A percentile compares a stretch with the other conserved stretches of the same genome.
phyloP scores from a whole-genome alignment of 2,797 vertebrate species.

The Naso thynnoides region DNA sequence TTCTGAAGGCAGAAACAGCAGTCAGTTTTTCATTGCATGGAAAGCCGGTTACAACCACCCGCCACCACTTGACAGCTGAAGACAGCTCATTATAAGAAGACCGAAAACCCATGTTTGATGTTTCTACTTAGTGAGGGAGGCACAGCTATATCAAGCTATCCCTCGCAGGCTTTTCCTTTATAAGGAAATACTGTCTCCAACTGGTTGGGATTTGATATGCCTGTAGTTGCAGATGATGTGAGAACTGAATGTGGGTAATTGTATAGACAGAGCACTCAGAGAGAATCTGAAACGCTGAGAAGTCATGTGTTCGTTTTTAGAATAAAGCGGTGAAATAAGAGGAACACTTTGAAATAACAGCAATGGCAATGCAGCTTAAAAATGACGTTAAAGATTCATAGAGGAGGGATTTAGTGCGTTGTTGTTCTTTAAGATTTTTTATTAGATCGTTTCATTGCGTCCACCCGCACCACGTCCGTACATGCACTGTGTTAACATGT shows the following conservation, averaged over 20 bases:
- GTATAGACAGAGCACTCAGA: slow-evolving; percentile 69
- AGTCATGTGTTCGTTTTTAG: slow-evolving; percentile 63
- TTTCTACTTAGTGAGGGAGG: slow-evolving; percentile 84
- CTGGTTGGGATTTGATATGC: slow-evolving; percentile 80
- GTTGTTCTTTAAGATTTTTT: slow-evolving; percentile 25
- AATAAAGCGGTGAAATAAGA: slow-evolving; percentile 34
- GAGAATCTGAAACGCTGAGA: slow-evolving; percentile 56
- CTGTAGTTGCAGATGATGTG: slow-evolving; percentile 76
- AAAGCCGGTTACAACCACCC: slow-evolving; percentile 82
- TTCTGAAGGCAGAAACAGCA: slow-evolving; percentile 72
- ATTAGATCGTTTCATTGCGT: slow-evolving; percentile 46
- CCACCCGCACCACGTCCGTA: slow-evolving; percentile 25
- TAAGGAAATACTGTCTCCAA: slow-evolving; percentile 82
- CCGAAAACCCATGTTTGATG: slow-evolving; percentile 85
- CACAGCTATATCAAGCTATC: slow-evolving; percentile 83
- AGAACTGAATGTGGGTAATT: slow-evolving; percentile 78
- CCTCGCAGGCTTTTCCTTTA: slow-evolving; percentile 83
- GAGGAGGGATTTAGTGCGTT: slow-evolving; percentile 54
- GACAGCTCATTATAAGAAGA: slow-evolving; percentile 86
- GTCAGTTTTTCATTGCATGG: slow-evolving; percentile 80
- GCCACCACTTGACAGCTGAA: slow-evolving; percentile 84
- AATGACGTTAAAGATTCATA: slow-evolving; percentile 39
- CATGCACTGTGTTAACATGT: slow-evolving; percentile 19
- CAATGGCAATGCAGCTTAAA: slow-evolving; percentile 22
- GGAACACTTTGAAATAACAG: slow-evolving; percentile 36